Evolutionary conservation across 2,888 invertebrate genomes (phyloP), one percentile per base, ranked within the genome.

Genomic region (Eupithecia subfuscata): DNA sequence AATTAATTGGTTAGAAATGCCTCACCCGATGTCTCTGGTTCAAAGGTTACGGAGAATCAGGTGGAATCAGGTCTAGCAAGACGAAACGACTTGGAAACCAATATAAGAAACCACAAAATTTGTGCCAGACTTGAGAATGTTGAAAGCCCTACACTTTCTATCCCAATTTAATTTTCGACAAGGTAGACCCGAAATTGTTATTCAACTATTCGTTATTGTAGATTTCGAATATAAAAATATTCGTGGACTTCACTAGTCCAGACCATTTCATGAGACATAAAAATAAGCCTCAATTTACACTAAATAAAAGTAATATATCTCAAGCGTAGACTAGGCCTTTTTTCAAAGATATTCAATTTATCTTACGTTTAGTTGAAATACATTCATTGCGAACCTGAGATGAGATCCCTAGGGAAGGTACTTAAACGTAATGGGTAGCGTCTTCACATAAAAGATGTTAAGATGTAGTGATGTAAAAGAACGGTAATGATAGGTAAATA

Each of bases 1-100:
- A 34, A 69, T 69, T 69, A 69, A 68, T 67, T 40, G 22, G 22
- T 40, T 67, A 67, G 34, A 67, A 18, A 67, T 68, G 68, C 68
- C 43, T 43, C 22, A 68, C 43, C 67, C 16, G 68, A 43, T 45
- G 34, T 16, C 64, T 64, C 9, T n/a, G 43, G 68, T 68, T 34
- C 43, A 68, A 68, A 45, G 68, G 68, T 68, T 40, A 67, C 43
- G 40, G 40, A 67, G 40, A 67, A 67, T 45, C 68, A 68, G n/a
- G 12, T n/a, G 16, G n/a, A 40, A 11, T 68, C 68, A 40, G 12
- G 12, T 67, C 0, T 14, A 68, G 68, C 14, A 22, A 68, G 68
- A 68, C 25, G 12, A 25, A 11, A 22, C 22, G 67, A 22, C 22
- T 22, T 40, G 37, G 67, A 43, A 68, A 68, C 25, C 25, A 67